phyloP scores from a whole-genome alignment of 2,888 invertebrate genomes.

The Bombylius major region DNA sequence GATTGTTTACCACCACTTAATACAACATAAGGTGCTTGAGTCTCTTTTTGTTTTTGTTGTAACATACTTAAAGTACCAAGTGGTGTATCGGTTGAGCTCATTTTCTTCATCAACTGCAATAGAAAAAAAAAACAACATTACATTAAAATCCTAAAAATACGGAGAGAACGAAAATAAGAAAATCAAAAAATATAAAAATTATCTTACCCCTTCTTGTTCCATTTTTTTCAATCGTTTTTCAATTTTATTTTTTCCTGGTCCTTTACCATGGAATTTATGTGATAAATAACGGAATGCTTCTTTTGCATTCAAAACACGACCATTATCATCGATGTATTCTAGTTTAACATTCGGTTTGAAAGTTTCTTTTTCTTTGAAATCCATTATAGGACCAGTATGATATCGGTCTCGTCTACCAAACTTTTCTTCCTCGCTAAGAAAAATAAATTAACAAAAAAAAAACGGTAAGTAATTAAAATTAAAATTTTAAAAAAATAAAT shows the following conservation, averaged over 20 bases:
- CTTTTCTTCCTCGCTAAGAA: slow-evolving; percentile 65
- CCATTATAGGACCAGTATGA: slow-evolving; percentile 66
- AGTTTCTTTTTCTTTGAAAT: slow-evolving; percentile 81
- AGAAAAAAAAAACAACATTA: neutral
- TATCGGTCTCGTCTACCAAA: slow-evolving; percentile 61
- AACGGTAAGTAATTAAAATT: neutral
- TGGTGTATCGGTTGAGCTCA: slow-evolving; percentile 97
- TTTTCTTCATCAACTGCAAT: slow-evolving; percentile 78
- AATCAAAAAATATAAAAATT: neutral
- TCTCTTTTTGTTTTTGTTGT: slow-evolving; percentile 90
- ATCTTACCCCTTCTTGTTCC: slow-evolving; percentile 75
- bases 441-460: slow-evolving; percentile 9
- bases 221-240: slow-evolving; percentile 92
- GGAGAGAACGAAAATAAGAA: neutral
- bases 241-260: slow-evolving; percentile 95
- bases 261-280: slow-evolving; percentile 98
- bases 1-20: slow-evolving; percentile 77
- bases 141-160: neutral
- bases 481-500: neutral
- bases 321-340: slow-evolving; percentile 95
- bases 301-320: slow-evolving; percentile 81
- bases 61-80: slow-evolving; percentile 87
- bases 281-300: slow-evolving; percentile 95
- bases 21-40: slow-evolving; percentile 83
- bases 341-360: slow-evolving; percentile 91